Conservation (phyloP, 2,888 invertebrate species). For the Acleris emargana region DNA sequence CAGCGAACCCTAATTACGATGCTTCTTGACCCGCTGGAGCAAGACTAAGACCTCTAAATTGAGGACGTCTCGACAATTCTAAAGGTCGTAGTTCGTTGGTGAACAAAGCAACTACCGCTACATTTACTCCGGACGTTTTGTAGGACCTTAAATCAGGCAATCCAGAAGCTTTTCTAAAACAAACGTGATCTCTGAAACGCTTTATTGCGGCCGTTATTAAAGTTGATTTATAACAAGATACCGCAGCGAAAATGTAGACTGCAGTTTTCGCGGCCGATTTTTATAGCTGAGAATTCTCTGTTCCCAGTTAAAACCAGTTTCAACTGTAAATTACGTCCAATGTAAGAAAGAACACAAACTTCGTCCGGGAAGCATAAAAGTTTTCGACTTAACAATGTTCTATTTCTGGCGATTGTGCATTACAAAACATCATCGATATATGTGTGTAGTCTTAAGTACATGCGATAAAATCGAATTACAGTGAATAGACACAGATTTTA, state of each 20-base stretch:
- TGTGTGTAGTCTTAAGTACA: no score
- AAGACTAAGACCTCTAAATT: no score
- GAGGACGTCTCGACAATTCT: no score
- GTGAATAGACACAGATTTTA: no score
- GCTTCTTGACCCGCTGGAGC: no score
- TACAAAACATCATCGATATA: no score
- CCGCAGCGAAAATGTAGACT: slow-evolving; percentile 55
- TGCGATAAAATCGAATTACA: no score
- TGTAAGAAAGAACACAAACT: slow-evolving; percentile 28
- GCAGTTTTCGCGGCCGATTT: slow-evolving; percentile 53
- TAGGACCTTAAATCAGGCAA: background rate
- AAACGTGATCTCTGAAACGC: slow-evolving; percentile 33
- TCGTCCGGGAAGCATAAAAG: slow-evolving; percentile 37
- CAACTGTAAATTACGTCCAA: slow-evolving; percentile 50
- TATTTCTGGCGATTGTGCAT: slow-evolving; percentile 1
- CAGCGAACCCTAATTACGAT: no score
- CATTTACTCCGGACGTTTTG: no score
- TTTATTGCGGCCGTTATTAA: slow-evolving; percentile 34
- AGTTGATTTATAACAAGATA: slow-evolving; percentile 35
- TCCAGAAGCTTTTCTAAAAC: slow-evolving; percentile 2
- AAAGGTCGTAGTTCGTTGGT: no score
- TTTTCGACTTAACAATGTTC: slow-evolving; percentile 6
- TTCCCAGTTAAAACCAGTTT: slow-evolving; percentile 42
- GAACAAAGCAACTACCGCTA: no score
- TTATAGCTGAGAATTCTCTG: slow-evolving; percentile 54